Evolutionary conservation across 2,113 vertebrate species (phyloP), one percentile per base, ranked within the genome.

Genomic region (Donacobius atricapilla): DNA sequence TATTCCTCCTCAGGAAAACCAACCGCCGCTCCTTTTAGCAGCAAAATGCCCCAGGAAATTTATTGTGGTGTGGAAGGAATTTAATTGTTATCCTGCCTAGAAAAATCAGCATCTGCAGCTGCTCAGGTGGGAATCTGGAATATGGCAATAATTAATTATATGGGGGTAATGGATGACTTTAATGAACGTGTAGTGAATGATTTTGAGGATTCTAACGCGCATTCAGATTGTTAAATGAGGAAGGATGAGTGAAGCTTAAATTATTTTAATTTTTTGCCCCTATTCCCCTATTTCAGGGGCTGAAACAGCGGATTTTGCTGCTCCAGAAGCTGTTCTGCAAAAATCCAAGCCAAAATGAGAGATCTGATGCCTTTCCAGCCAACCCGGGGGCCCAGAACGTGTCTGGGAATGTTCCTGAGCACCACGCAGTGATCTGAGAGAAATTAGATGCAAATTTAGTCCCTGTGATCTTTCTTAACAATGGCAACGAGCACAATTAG

Each of bases 371-470:
- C 5, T 51, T 51, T 53, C 14, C 30, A n/a, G 47, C 17, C 58
- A 15, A 35, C 5, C 6, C 44, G 60, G 50, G 19, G 5, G 2
- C 39, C 8, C 25, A 68, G 63, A 9, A 25, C 0, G 0, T 11
- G 45, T 8, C 35, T 79, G 47, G 21, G 25, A 15, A 27, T 11
- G 54, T 24, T 71, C 44, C 78, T 16, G 35, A 51, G 31, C 42
- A 14, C 27, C 13, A 12, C 7, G 7, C 31, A 40, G 22, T 14
- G 39, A 22, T 14, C 0, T 0, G 18, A 13, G 42, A 44, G 57
- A 42, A 11, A 13, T 23, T 4, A 18, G 10, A 12, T 35, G 28
- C 33, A 72, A n/a, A 42, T 57, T 69, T 60, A 33, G 8, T 21
- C 61, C 60, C 28, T 37, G 15, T 22, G 40, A 80, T 89, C 22